These are phyloP conservation scores for Megaceryle alcyon DNA, from an alignment of 2,797 vertebrate species.

Conservation along the genomic window DNA sequence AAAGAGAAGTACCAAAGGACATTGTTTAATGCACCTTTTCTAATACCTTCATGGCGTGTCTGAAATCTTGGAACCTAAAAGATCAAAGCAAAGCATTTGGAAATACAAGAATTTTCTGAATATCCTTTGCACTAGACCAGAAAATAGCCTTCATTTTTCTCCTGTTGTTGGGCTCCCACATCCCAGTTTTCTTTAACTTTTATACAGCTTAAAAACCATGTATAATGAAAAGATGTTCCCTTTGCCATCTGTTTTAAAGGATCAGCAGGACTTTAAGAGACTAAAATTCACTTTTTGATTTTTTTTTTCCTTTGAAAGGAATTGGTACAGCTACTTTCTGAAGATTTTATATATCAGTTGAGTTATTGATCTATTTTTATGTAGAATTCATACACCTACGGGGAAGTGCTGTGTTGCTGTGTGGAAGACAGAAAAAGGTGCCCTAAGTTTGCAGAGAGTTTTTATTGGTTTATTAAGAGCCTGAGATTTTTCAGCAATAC, in stretches of 20 bases:
- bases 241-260: slow-evolving; percentile 57
- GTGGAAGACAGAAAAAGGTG: background rate
- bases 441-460: background rate
- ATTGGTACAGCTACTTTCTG: slow-evolving; percentile 47
- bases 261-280: slow-evolving; percentile 61
- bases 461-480: background rate
- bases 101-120: slow-evolving; percentile 43
- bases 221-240: slow-evolving; percentile 63
- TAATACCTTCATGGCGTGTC: background rate
- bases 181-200: slow-evolving; percentile 52
- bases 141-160: slow-evolving; percentile 51
- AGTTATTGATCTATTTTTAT: slow-evolving; percentile 66
- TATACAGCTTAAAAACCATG: slow-evolving; percentile 22
- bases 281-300: slow-evolving; percentile 63
- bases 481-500: background rate
- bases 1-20: slow-evolving; percentile 12
- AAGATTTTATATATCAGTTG: slow-evolving; percentile 38
- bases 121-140: slow-evolving; percentile 3
- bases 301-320: slow-evolving; percentile 40
- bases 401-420: background rate
- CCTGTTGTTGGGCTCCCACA: slow-evolving; percentile 35
- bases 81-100: slow-evolving; percentile 50
- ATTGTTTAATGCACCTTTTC: background rate
- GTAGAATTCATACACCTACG: slow-evolving; percentile 26
- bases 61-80: slow-evolving; percentile 29